Percentiles rank a stretch among this genome's conserved stretches.
Conservation (phyloP, 1,140 invertebrate species). For the Parapsyche elsis region DNA sequence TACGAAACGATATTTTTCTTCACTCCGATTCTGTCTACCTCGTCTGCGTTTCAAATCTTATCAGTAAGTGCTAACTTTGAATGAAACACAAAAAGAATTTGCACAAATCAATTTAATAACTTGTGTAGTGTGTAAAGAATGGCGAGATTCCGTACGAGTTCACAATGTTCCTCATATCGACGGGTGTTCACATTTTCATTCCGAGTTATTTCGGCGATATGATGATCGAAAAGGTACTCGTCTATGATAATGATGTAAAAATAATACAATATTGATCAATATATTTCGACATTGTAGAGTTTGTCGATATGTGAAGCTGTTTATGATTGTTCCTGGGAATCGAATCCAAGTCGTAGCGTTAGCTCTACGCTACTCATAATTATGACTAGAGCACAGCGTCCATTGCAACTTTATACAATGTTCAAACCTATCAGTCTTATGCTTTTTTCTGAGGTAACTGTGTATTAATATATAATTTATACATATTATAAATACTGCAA, state of each 20-base stretch:
- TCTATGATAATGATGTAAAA: not conserved
- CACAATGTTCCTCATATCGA: constrained; percentile 38
- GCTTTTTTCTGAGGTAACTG: constrained; percentile 44
- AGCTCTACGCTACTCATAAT: constrained; percentile 40
- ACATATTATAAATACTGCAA: not conserved
- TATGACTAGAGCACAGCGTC: constrained; percentile 42
- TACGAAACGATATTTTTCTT: constrained; percentile 44
- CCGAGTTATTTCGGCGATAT: constrained; percentile 49
- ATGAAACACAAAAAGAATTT: too few species aligned
- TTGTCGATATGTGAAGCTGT: constrained; percentile 24
- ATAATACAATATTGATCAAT: not conserved
- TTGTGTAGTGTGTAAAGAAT: constrained; percentile 33
- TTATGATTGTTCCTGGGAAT: constrained; percentile 44
- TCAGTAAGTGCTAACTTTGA: constrained; percentile 34
- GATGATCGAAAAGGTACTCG: constrained; percentile 45
- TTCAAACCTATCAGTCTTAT: constrained; percentile 44
- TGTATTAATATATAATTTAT: constrained; percentile 22
- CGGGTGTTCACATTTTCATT: constrained; percentile 40
- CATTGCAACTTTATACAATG: constrained; percentile 36
- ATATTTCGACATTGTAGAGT: constrained; percentile 40
- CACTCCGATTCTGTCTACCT: constrained; percentile 35
- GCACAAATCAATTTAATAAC: not conserved
- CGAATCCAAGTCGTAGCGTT: not conserved
- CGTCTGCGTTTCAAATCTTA: constrained; percentile 45
- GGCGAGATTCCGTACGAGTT: constrained; percentile 50